Conservation (phyloP, 2,113 vertebrate species). For the Amphiprion ocellaris region DNA sequence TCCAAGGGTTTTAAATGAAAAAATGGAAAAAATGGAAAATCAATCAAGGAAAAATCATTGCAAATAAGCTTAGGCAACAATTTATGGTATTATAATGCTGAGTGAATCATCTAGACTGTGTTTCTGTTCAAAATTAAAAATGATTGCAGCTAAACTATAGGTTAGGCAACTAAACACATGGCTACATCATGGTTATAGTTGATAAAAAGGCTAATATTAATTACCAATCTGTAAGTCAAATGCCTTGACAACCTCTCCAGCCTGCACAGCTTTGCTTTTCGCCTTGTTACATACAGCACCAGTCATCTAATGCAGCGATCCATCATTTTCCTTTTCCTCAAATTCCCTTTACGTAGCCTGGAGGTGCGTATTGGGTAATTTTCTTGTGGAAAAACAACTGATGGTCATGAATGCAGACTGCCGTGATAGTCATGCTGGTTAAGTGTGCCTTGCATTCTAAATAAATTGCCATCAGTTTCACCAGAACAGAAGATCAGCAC, state of each 20-base stretch:
- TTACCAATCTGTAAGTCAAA: too few species aligned
- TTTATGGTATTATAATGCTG: background rate
- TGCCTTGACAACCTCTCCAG: too few species aligned
- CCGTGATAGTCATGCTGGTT: too few species aligned
- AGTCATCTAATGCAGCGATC: background rate
- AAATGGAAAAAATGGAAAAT: too few species aligned
- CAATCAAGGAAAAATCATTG: background rate
- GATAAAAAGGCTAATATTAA: too few species aligned
- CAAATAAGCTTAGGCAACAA: background rate
- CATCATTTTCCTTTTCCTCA: background rate
- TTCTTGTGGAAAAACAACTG: too few species aligned
- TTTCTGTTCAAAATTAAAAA: background rate
- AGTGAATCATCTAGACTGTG: background rate
- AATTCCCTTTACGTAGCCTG: background rate
- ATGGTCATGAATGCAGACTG: too few species aligned
- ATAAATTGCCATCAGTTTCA: too few species aligned
- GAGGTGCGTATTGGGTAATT: background rate
- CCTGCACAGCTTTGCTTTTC: background rate
- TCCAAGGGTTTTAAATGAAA: background rate
- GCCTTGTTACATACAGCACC: background rate
- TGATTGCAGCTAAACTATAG: background rate
- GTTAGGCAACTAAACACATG: background rate
- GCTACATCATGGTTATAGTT: too few species aligned
- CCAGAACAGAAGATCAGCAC: too few species aligned
- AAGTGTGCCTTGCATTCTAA: too few species aligned